Percentiles rank a stretch among this genome's conserved stretches.
Evolutionary conservation across 1,140 invertebrate genomes (phyloP).

Genomic region (Cepaea nemoralis): DNA sequence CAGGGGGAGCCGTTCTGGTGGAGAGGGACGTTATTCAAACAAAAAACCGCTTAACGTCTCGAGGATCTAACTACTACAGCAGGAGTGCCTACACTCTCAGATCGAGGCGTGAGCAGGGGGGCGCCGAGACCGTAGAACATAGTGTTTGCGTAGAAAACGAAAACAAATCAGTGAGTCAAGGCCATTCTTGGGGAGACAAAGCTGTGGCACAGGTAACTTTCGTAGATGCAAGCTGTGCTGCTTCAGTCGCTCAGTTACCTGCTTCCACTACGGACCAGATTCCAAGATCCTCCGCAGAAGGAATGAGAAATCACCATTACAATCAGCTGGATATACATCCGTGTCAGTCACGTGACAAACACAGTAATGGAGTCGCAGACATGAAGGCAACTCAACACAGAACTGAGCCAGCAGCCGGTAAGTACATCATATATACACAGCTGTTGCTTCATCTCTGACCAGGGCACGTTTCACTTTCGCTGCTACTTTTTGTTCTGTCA

Average conservation of each 20-base stretch:
- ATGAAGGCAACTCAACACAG: too few species aligned
- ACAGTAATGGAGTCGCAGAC: conserved; percentile 5
- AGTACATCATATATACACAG: too few species aligned
- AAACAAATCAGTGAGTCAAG: conserved; percentile 59
- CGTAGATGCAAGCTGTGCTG: conserved; percentile 22
- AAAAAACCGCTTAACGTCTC: conserved; percentile 56
- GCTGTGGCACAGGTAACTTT: conserved; percentile 48
- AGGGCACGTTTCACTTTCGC: too few species aligned
- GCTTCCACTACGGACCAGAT: too few species aligned
- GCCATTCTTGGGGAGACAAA: conserved; percentile 61
- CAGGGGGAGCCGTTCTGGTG: conserved; percentile 53
- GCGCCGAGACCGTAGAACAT: conserved; percentile 58
- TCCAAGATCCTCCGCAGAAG: too few species aligned
- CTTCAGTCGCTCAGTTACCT: not conserved
- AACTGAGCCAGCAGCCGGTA: too few species aligned
- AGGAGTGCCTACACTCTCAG: conserved; percentile 51
- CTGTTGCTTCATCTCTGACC: too few species aligned
- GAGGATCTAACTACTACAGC: conserved; percentile 63
- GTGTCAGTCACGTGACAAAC: too few species aligned
- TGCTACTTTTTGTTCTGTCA: too few species aligned
- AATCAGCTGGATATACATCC: too few species aligned
- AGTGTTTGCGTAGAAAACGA: conserved; percentile 56
- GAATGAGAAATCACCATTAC: too few species aligned
- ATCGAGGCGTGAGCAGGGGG: conserved; percentile 50
- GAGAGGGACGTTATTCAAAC: conserved; percentile 62